phyloP scores from a whole-genome alignment of 2,797 vertebrate species.

The Cynodonichthys magdalenae region DNA sequence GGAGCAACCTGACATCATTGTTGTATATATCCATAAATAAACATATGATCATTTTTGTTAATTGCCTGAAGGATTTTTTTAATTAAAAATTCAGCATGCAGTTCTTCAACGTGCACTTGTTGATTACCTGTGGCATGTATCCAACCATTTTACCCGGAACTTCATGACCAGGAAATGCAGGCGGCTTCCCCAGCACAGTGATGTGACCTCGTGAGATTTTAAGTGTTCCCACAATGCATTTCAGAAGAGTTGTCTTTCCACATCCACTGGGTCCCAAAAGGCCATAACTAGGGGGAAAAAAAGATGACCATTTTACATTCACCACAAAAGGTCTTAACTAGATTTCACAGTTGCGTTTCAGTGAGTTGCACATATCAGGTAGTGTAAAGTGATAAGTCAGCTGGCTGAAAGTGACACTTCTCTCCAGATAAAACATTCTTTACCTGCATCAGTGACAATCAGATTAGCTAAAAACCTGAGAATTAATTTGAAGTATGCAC shows the following conservation, averaged over 20 bases:
- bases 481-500: not conserved
- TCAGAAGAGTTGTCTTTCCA: slow-evolving; percentile 84
- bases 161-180: slow-evolving; percentile 81
- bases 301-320: not conserved
- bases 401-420: not conserved
- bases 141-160: slow-evolving; percentile 84
- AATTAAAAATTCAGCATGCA: no score
- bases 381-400: no score
- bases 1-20: not conserved
- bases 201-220: slow-evolving; percentile 83
- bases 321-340: not conserved
- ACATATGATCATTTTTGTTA: no score
- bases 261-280: slow-evolving; percentile 85
- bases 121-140: slow-evolving; percentile 85
- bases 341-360: no score
- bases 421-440: not conserved
- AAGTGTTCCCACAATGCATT: slow-evolving; percentile 85
- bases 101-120: no score
- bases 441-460: not conserved
- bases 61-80: no score
- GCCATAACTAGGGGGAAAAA: slow-evolving; percentile 72
- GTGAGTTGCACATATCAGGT: no score
- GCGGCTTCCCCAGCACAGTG: slow-evolving; percentile 81
- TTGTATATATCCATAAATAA: no score
- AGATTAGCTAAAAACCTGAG: slow-evolving; percentile 16